Evolutionary conservation across 1,140 invertebrate species (phyloP), one percentile per base, ranked within the genome.

Genomic region (Eumeta japonica): DNA sequence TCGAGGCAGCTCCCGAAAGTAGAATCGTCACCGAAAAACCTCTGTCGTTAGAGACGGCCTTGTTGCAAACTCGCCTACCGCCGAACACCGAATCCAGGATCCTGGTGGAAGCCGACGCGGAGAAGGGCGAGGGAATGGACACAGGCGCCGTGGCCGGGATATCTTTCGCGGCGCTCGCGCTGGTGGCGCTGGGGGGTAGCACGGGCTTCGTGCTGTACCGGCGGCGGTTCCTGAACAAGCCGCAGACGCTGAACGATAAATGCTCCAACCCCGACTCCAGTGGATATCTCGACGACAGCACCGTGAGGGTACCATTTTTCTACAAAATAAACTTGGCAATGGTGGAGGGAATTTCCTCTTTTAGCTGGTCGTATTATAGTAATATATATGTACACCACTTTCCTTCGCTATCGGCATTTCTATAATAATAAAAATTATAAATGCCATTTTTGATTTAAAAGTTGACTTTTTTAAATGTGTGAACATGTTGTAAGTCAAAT

Each of bases 281-380:
- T 59, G 89, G 88, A 46, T 92, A 92, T 53, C 85, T 92, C 34
- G 90, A 92, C 65, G 89, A 92, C 71, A 89, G 87, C 64, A 89
- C 89, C 52, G 87, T 91, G 66, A 82, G 89, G 73, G 89, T 91
- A 80, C 81, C 5, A 24, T 24, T 74, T 53, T 63, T 57, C 52
- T 55, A n/a, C n/a, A n/a, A n/a, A n/a, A n/a, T n/a, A n/a, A n/a
- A n/a, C n/a, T n/a, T n/a, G n/a, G n/a, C n/a, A n/a, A n/a, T n/a
- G n/a, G n/a, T n/a, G n/a, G n/a, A n/a, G n/a, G n/a, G n/a, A n/a
- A n/a, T n/a, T n/a, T n/a, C n/a, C n/a, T n/a, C n/a, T n/a, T n/a
- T n/a, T n/a, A n/a, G n/a, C n/a, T n/a, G n/a, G n/a, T n/a, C n/a
- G n/a, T n/a, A n/a, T n/a, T n/a, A n/a, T n/a, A n/a, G n/a, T n/a